Evolutionary conservation across 2,888 invertebrate genomes (phyloP), one percentile per base, ranked within the genome.

Genomic region (Lagria hirta): DNA sequence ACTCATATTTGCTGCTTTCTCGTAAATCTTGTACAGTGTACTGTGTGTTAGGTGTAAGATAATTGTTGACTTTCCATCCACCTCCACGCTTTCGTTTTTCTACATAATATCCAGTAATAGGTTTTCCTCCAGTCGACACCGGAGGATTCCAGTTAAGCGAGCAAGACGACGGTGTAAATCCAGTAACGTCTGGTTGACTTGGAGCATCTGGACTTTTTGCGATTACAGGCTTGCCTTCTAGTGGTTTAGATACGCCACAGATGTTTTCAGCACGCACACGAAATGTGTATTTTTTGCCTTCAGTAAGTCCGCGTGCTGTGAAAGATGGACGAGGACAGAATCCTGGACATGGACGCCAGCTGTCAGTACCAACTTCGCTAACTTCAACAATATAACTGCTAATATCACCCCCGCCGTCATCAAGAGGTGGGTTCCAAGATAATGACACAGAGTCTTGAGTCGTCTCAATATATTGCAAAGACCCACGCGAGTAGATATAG

Each of bases 131-230:
- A 60, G 91, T 90, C 63, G 84, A 83, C 3, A 82, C 75, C 23
- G 97, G 97, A 51, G 94, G 90, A 57, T 87, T 86, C 97, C 97
- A 98, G 70, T 86, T 83, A 14, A 98, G 77, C 3, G 87, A 86
- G 57, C 88, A 89, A 57, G 81, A 84, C 61, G 79, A 86, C 1
- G 87, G 81, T 52, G 84, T 86, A 74, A 88, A 89, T 17, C 83
- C 84, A 29, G 83, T 77, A 42, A 90, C 78, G 62, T 85, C 83
- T 4, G 93, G 93, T 60, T 88, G 85, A 34, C 85, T 86, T 26
- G 94, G 94, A 35, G 92, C 86, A 69, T 88, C 93, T 64, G 94
- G 98, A 74, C 96, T 94, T 74, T 97, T 98, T 4, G 96, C 96
- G 11, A 90, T 72, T 1, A 90, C 87, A 2, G 93, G 88, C 65